A percentile compares a stretch with the other conserved stretches of the same genome.
Evolutionary conservation across 2,113 vertebrate genomes (phyloP).

Genomic region (Hippocampus comes): DNA sequence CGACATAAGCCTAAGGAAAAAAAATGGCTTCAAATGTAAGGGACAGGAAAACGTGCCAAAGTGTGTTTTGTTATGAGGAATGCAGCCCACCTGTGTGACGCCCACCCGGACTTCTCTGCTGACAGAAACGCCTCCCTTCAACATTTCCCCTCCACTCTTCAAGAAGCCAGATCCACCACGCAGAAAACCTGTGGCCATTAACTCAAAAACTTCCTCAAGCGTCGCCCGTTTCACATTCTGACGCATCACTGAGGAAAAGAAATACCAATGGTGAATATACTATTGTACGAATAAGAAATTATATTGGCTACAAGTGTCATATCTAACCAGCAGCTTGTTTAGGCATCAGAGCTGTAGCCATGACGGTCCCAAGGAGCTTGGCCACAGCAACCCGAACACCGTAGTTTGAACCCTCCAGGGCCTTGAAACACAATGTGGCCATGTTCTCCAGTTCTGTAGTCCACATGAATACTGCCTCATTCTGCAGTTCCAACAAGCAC

Average conservation of each 20-base stretch:
- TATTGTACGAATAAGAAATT: not conserved
- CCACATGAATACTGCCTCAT: constrained; percentile 99
- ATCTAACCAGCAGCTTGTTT: constrained; percentile 91
- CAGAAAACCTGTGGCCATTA: constrained; percentile 95
- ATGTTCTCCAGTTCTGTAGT: constrained; percentile 95
- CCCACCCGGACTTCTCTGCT: constrained; percentile 98
- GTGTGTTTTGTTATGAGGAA: not conserved
- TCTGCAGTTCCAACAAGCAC: constrained; percentile 95
- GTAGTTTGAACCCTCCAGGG: constrained; percentile 95
- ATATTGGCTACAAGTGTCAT: not conserved
- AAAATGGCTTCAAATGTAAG: not conserved
- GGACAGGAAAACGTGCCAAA: not conserved
- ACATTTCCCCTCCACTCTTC: constrained; percentile 97
- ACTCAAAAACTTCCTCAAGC: constrained; percentile 93
- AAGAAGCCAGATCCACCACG: constrained; percentile 95
- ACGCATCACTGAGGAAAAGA: constrained; percentile 83
- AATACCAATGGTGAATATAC: not conserved
- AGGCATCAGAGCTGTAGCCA: constrained; percentile 95
- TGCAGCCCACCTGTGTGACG: constrained; percentile 88
- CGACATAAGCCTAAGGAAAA: constrained; percentile 86
- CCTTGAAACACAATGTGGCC: constrained; percentile 93
- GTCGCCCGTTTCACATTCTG: constrained; percentile 96
- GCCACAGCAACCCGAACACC: constrained; percentile 94
- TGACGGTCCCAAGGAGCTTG: constrained; percentile 90
- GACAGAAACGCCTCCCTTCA: constrained; percentile 94